Evolutionary conservation across 2,113 vertebrate species (phyloP), one percentile per base, ranked within the genome.

Genomic region (Hippocampus guttulatus): DNA sequence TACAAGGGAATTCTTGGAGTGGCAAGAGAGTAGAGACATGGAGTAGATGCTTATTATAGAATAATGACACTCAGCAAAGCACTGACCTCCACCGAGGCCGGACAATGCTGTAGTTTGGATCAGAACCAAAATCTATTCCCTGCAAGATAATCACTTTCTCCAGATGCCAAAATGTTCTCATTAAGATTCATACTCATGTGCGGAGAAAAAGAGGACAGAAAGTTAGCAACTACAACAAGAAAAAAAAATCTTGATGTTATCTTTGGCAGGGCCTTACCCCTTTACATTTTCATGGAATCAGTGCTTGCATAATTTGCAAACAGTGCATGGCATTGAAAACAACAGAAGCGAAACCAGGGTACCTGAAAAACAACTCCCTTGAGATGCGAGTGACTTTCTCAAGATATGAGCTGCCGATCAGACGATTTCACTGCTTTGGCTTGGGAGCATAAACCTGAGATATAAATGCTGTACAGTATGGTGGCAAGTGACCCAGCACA

Each of bases 11-110:
- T 65, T 41, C 38, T 12, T 25, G n/a, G 41, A 45, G 41, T 64
- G 62, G 62, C 18, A n/a, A 64, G 21, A 64, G 38, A 41, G 38
- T 15, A 45, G 21, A 43, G 23, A 47, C 5, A 47, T 65, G 47
- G n/a, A 64, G 38, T 45, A 47, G 63, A 45, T 65, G 41, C 41
- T 27, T 45, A 45, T 43, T 25, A 27, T 15, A 47, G 40, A 47
- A 47, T 47, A 25, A 16, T 65, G 41, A 65, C 63, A 43, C 63
- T 65, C 63, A 65, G 63, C 63, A 65, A 40, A 43, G 23, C 41
- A 16, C 41, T 65, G 63, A 64, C 62, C 62, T 64, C 63, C 21
- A 47, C 63, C 63, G 47, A 65, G n/a, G 41, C 63, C 41, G 41
- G n/a, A 45, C 41, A 45, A 65, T 23, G 57, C 57, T 23, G 21